Conservation (phyloP, 2,888 invertebrate genomes). For the Mythimna loreyi region DNA sequence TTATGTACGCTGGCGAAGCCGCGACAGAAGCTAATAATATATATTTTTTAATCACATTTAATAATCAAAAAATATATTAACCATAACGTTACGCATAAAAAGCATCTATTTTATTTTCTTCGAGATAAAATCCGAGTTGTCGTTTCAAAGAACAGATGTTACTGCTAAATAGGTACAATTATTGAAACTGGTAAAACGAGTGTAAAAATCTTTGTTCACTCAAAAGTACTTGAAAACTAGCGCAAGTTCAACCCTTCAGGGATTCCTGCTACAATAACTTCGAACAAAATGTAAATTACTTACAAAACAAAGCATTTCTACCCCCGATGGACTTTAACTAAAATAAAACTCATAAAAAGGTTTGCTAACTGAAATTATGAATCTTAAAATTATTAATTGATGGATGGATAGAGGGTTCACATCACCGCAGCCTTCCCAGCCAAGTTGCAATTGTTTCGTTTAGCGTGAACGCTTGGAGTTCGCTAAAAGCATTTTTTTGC, state of each 20-base stretch:
- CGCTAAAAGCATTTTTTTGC: too few relatives aligned
- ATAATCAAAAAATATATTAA: too few relatives aligned
- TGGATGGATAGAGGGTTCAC: too few relatives aligned
- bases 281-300: slow-evolving; percentile 7
- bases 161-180: background rate
- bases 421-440: too few relatives aligned
- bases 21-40: too few relatives aligned
- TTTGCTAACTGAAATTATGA: background rate
- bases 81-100: too few relatives aligned
- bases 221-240: slow-evolving; percentile 8
- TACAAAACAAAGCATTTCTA: slow-evolving; percentile 9
- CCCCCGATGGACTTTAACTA: background rate
- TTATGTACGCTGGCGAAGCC: too few relatives aligned
- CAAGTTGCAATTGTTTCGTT: too few relatives aligned
- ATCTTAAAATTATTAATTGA: too few relatives aligned
- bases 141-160: background rate
- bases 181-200: background rate
- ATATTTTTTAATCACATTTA: too few relatives aligned
- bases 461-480: too few relatives aligned
- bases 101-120: too few relatives aligned
- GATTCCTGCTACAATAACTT: slow-evolving; percentile 2
- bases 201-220: background rate
- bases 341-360: slow-evolving; percentile 4
- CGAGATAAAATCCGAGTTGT: background rate
- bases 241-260: slow-evolving; percentile 1